Evolutionary conservation across 1,140 invertebrate species (phyloP), one percentile per base, ranked within the genome.

Genomic region (Myzus persicae): DNA sequence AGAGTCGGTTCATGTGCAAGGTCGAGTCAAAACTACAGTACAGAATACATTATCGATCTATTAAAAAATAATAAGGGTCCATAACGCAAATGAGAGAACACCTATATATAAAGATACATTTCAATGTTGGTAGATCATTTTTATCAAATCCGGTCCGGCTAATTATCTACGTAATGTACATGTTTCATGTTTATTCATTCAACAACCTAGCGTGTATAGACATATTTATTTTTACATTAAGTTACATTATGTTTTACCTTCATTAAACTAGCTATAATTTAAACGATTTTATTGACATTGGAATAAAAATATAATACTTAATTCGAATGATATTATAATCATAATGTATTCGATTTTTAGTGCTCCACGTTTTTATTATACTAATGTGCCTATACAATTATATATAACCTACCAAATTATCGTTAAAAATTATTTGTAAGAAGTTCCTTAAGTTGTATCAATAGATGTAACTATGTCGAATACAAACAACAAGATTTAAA

Each of bases 191-290:
- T 11, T 67, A 14, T 67, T 11, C 59, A 67, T 67, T 67, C n/a
- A 36, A 76, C 14, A n/a, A n/a, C 31, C 14, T 76, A 76, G 59
- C 31, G 59, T 76, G 59, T 67, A 31, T 18, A 76, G 20, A 5
- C 59, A 76, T 76, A 76, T 76, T 76, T 76, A n/a, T 36, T n/a
- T 76, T 76, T 67, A 67, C 59, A n/a, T 76, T 76, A 76, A 76
- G 59, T 76, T n/a, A n/a, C 3, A n/a, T 76, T n/a, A 76, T 76
- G n/a, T 6, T 36, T 76, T n/a, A 76, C 14, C 14, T 14, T n/a
- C 31, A 76, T 76, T 76, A 76, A 67, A 36, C 31, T 76, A 76
- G 31, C 7, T 82, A 38, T 82, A 7, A 82, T 82, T 82, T 82
- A 38, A 82, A 82, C 1, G 7, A 82, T 38, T 82, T 38, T 38